Evolutionary conservation across 2,888 invertebrate genomes (phyloP).

Genomic region (Drosophila testacea): DNA sequence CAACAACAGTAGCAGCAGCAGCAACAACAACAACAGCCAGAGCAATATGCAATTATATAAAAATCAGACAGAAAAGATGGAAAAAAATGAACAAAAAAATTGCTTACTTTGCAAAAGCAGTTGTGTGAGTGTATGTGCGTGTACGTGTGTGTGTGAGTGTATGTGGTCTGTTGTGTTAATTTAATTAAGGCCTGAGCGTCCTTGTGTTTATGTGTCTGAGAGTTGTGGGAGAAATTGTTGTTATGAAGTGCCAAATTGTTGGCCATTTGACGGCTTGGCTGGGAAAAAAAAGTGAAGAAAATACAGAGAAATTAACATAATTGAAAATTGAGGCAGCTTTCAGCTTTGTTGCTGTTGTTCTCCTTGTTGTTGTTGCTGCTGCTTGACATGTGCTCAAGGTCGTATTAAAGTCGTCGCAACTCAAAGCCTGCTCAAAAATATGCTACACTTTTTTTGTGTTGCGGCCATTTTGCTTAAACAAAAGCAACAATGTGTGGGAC

Average conservation of each 20-base stretch:
- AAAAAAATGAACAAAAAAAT: slow-evolving; percentile 39
- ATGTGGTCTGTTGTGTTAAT: slow-evolving; percentile 75
- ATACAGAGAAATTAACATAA: slow-evolving; percentile 48
- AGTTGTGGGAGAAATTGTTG: slow-evolving; percentile 34
- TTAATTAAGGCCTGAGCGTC: slow-evolving; percentile 64
- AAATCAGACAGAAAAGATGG: slow-evolving; percentile 61
- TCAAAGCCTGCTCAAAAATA: slow-evolving; percentile 22
- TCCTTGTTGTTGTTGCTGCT: background rate
- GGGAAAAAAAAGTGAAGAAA: slow-evolving; percentile 14
- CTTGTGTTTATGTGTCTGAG: slow-evolving; percentile 20
- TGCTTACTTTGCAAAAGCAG: slow-evolving; percentile 66
- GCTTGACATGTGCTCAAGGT: slow-evolving; percentile 40
- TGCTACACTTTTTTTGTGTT: slow-evolving; percentile 27
- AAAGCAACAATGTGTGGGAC: slow-evolving; percentile 43
- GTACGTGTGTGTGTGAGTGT: slow-evolving; percentile 28
- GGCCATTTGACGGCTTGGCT: slow-evolving; percentile 47
- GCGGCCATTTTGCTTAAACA: slow-evolving; percentile 30
- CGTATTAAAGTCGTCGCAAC: slow-evolving; percentile 44
- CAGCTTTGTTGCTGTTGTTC: background rate
- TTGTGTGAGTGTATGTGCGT: slow-evolving; percentile 24
- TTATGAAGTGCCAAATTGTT: slow-evolving; percentile 65
- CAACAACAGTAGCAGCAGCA: slow-evolving; percentile 11
- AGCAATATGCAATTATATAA: slow-evolving; percentile 71
- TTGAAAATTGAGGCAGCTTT: slow-evolving; percentile 32
- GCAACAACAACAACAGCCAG: slow-evolving; percentile 31